These are phyloP conservation scores for Cyanoramphus novaezelandiae DNA, from an alignment of 2,113 vertebrate species.

Conservation along the genomic window DNA sequence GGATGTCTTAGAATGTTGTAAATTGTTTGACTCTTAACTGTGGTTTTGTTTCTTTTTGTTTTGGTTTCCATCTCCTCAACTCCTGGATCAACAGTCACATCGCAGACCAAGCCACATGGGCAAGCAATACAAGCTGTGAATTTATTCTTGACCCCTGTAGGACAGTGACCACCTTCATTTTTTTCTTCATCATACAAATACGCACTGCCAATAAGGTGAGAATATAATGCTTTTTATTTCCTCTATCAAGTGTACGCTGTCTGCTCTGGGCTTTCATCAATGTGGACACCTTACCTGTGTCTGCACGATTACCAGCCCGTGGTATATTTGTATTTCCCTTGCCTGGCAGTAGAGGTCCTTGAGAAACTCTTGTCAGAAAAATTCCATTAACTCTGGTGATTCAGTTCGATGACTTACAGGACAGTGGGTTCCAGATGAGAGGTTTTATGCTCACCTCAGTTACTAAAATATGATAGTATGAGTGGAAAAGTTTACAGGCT, in stretches of 20 bases:
- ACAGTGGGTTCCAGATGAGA: not conserved
- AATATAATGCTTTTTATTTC: not conserved
- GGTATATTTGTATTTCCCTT: conserved; percentile 22
- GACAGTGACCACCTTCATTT: not conserved
- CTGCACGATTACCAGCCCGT: not conserved
- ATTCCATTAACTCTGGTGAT: not conserved
- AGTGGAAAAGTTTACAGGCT: not conserved
- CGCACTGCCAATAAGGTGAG: conserved; percentile 72
- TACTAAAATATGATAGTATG: not conserved
- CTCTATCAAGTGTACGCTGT: not conserved
- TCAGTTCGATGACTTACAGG: conserved; percentile 9
- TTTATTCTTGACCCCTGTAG: not conserved
- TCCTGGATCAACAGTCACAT: conserved; percentile 41
- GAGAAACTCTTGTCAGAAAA: conserved; percentile 8
- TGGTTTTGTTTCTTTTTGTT: conserved; percentile 45
- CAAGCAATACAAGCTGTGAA: conserved; percentile 60
- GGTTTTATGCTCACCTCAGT: not conserved
- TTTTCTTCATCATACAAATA: conserved; percentile 16
- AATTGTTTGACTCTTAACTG: conserved; percentile 29
- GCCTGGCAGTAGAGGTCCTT: conserved; percentile 58
- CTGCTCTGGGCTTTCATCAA: not conserved
- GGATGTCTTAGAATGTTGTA: not conserved
- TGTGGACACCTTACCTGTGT: not conserved
- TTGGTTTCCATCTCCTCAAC: conserved; percentile 36
- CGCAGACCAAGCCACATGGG: conserved; percentile 23